Evolutionary conservation across 2,113 vertebrate genomes (phyloP).

Genomic region (Leucopternis melanops): DNA sequence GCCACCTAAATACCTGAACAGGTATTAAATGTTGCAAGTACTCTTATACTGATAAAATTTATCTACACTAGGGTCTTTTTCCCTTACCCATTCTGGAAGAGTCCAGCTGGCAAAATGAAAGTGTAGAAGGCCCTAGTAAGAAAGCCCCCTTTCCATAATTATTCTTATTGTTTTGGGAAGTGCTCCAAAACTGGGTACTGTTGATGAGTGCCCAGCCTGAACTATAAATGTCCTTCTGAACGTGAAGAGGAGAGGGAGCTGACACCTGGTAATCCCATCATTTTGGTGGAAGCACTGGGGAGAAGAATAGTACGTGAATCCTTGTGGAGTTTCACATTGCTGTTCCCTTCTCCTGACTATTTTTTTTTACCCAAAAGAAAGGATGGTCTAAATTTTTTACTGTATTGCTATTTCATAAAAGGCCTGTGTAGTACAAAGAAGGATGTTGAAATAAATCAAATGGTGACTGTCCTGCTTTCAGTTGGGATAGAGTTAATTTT

Average conservation of each 20-base stretch:
- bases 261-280: not conserved
- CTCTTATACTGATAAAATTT: not conserved
- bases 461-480: no score
- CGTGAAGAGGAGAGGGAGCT: not conserved
- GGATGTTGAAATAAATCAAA: not conserved
- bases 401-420: not conserved
- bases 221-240: not conserved
- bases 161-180: not conserved
- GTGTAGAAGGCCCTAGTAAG: not conserved
- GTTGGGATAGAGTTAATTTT: no score
- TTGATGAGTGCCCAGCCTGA: not conserved
- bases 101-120: not conserved
- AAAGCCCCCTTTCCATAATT: not conserved
- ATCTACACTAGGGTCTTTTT: not conserved
- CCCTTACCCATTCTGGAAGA: not conserved
- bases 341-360: not conserved
- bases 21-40: not conserved
- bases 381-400: not conserved
- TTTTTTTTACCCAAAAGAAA: not conserved
- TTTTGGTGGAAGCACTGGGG: not conserved
- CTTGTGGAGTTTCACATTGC: not conserved
- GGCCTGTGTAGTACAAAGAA: not conserved
- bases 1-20: not conserved
- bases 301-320: not conserved
- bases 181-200: not conserved